Percentiles rank a stretch among this genome's conserved stretches.
Conservation (phyloP, 2,113 vertebrate genomes). For the Pygoscelis antarcticus region DNA sequence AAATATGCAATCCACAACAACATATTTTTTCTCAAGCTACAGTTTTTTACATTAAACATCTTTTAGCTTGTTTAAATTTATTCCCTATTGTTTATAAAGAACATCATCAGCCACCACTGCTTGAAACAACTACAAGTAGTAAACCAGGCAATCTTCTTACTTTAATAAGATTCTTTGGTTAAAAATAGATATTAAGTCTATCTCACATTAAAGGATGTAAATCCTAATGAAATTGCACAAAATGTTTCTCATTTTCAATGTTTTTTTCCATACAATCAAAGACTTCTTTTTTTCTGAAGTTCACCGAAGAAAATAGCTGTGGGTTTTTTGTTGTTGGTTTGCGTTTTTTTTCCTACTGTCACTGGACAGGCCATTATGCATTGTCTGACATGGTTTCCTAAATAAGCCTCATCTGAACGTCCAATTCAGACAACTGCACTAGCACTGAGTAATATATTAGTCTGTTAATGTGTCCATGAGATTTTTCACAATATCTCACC, state of each 20-base stretch:
- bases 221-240: slow-evolving; percentile 64
- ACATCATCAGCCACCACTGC: slow-evolving; percentile 63
- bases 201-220: slow-evolving; percentile 67
- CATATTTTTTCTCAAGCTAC: slow-evolving; percentile 70
- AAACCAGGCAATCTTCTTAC: slow-evolving; percentile 72
- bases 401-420: neutral
- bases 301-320: neutral
- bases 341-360: neutral
- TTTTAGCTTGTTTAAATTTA: slow-evolving; percentile 76
- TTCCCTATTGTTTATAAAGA: slow-evolving; percentile 73
- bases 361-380: neutral
- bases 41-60: slow-evolving; percentile 72
- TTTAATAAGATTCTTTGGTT: slow-evolving; percentile 76
- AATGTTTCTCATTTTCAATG: slow-evolving; percentile 66
- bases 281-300: neutral
- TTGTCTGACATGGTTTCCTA: slow-evolving; percentile 26
- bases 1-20: slow-evolving; percentile 72
- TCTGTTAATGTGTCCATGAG: neutral
- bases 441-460: too few relatives aligned
- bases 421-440: neutral
- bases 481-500: neutral
- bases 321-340: neutral
- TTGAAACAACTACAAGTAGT: slow-evolving; percentile 67
- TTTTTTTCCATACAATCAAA: neutral
- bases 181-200: slow-evolving; percentile 73